phyloP scores from a whole-genome alignment of 2,797 vertebrate species.

The Onychomys torridus region DNA sequence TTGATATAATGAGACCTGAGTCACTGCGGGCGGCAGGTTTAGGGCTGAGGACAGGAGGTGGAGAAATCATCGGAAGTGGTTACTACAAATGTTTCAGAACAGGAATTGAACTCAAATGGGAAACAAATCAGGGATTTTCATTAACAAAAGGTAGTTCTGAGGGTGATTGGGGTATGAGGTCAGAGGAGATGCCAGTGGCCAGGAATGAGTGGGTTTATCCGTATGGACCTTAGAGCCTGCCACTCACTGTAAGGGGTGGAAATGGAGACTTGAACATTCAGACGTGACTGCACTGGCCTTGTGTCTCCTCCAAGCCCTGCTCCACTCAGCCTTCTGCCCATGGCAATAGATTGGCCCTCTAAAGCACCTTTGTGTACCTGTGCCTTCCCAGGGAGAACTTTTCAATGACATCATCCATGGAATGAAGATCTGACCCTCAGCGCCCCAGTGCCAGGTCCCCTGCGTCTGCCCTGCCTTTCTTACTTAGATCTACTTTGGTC shows the following conservation, averaged over 20 bases:
- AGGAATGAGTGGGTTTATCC: not conserved
- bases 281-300: not conserved
- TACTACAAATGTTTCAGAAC: not conserved
- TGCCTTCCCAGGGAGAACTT: not conserved
- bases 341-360: not conserved
- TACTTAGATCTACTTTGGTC: not conserved
- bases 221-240: not conserved
- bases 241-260: not conserved
- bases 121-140: not conserved
- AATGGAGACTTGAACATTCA: not conserved
- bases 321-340: not conserved
- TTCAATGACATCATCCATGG: not conserved
- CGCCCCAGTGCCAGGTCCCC: not conserved
- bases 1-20: not conserved
- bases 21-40: not conserved
- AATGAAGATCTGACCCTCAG: not conserved
- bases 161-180: not conserved
- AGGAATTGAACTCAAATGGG: not conserved
- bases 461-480: not conserved
- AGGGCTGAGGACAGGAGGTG: not conserved
- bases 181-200: not conserved
- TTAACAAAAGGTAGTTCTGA: not conserved
- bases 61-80: not conserved
- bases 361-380: not conserved
- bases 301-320: not conserved